Percentiles rank a stretch among this genome's conserved stretches.
phyloP scores from a whole-genome alignment of 2,113 vertebrate genomes.

The Periophthalmodon schlosseri region DNA sequence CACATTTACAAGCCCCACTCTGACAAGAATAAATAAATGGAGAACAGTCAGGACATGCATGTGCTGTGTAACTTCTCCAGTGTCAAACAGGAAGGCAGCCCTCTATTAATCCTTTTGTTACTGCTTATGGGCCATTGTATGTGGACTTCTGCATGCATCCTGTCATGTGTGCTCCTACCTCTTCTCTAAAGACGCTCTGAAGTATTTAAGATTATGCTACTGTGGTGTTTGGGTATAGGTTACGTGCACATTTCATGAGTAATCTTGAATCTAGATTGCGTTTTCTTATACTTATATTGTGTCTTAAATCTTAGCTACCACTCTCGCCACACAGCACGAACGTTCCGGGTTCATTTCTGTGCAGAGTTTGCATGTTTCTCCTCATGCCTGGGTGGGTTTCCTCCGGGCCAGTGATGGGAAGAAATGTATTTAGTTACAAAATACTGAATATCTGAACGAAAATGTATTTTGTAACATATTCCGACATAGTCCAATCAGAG shows the following conservation, averaged over 20 bases:
- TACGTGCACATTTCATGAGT: background rate
- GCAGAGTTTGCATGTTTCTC: too few species aligned
- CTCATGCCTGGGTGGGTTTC: too few species aligned
- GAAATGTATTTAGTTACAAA: too few species aligned
- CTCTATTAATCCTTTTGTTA: slow-evolving; percentile 61
- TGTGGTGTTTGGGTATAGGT: background rate
- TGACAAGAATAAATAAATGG: slow-evolving; percentile 45
- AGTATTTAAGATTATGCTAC: slow-evolving; percentile 17
- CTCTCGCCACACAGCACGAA: too few species aligned
- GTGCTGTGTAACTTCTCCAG: slow-evolving; percentile 11
- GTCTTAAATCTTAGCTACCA: too few species aligned
- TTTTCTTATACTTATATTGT: background rate
- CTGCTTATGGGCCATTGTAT: slow-evolving; percentile 53
- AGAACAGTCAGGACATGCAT: slow-evolving; percentile 11
- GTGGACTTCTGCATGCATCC: slow-evolving; percentile 48
- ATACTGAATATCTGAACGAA: too few species aligned
- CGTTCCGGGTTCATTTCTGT: too few species aligned
- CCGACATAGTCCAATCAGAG: too few species aligned
- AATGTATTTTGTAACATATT: too few species aligned
- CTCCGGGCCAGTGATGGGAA: too few species aligned
- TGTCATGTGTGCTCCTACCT: slow-evolving; percentile 45
- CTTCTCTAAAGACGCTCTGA: slow-evolving; percentile 46
- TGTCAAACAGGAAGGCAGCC: slow-evolving; percentile 56
- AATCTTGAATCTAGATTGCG: too few species aligned
- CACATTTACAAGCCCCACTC: slow-evolving; percentile 15